Conservation (phyloP, 1,140 invertebrate genomes). For the Thaumatotibia leucotreta region DNA sequence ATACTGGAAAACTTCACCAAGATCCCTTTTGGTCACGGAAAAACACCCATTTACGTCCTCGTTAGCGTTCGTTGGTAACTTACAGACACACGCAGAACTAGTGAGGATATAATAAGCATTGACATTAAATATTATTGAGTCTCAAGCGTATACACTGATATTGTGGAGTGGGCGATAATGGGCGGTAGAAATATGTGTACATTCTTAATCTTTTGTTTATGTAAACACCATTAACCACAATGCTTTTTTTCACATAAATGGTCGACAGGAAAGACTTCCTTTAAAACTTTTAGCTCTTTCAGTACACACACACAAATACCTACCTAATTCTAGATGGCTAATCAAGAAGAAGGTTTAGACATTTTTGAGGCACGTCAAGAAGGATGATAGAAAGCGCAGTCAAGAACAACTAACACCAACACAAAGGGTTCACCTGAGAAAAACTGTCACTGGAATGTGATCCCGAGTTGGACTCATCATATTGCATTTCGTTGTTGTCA, state of each 20-base stretch:
- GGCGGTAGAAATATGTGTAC: not conserved
- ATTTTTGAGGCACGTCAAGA: slow-evolving; percentile 11
- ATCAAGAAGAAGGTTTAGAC: slow-evolving; percentile 13
- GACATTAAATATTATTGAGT: too few relatives aligned
- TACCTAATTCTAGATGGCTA: slow-evolving; percentile 13
- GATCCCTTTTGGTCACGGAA: not conserved
- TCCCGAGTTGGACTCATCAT: slow-evolving; percentile 78
- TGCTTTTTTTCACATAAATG: not conserved
- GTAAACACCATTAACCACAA: not conserved
- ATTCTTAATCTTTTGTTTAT: not conserved
- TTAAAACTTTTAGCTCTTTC: not conserved
- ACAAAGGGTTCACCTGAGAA: slow-evolving; percentile 77
- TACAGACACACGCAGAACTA: too few relatives aligned
- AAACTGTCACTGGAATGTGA: slow-evolving; percentile 82
- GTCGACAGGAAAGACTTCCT: not conserved
- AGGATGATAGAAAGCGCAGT: slow-evolving; percentile 1
- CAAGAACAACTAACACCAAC: slow-evolving; percentile 12
- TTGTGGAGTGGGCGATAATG: not conserved
- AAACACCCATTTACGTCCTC: not conserved
- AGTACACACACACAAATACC: not conserved
- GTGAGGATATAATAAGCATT: too few relatives aligned
- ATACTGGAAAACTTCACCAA: not conserved
- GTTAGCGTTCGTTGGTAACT: too few relatives aligned
- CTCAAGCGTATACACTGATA: not conserved
- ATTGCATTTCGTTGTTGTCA: slow-evolving; percentile 80